These are phyloP conservation scores for Phaonia tiefii DNA, from an alignment of 2,888 invertebrate genomes.

Conservation along the genomic window DNA sequence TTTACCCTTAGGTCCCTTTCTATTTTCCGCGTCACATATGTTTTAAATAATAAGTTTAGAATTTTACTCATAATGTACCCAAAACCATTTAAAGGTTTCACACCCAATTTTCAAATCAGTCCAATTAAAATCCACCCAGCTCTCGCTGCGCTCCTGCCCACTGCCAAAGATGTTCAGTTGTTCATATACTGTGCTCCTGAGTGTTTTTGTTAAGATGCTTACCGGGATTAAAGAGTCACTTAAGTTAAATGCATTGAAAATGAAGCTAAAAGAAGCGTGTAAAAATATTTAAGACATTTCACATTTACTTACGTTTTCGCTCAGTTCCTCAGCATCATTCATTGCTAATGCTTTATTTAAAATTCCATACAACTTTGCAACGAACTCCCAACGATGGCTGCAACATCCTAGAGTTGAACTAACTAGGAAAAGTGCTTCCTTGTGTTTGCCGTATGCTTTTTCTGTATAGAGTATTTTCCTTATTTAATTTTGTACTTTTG, in stretches of 20 bases:
- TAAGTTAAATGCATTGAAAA: slow-evolving; percentile 79
- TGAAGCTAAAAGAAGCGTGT: slow-evolving; percentile 76
- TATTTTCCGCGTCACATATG: too few species aligned
- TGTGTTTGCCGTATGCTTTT: not conserved
- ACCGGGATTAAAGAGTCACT: slow-evolving; percentile 79
- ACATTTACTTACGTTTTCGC: slow-evolving; percentile 30
- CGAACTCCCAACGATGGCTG: not conserved
- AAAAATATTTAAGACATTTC: slow-evolving; percentile 61
- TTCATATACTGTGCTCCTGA: slow-evolving; percentile 9
- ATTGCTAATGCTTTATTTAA: slow-evolving; percentile 63
- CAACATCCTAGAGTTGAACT: slow-evolving; percentile 9
- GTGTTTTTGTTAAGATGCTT: slow-evolving; percentile 74
- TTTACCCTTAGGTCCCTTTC: too few species aligned
- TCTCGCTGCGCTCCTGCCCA: slow-evolving; percentile 1
- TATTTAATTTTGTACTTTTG: slow-evolving; percentile 78
- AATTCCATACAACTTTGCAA: slow-evolving; percentile 49
- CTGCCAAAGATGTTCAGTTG: not conserved
- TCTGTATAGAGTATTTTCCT: slow-evolving; percentile 9
- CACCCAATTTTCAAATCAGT: too few species aligned
- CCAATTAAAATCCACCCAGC: slow-evolving; percentile 19
- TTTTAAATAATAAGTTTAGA: too few species aligned
- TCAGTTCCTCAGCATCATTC: slow-evolving; percentile 48
- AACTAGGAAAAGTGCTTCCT: not conserved
- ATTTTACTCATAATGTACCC: too few species aligned
- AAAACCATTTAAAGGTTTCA: too few species aligned